Evolutionary conservation across 2,888 invertebrate genomes (phyloP), one percentile per base, ranked within the genome.

Genomic region (Pinctada fucata): DNA sequence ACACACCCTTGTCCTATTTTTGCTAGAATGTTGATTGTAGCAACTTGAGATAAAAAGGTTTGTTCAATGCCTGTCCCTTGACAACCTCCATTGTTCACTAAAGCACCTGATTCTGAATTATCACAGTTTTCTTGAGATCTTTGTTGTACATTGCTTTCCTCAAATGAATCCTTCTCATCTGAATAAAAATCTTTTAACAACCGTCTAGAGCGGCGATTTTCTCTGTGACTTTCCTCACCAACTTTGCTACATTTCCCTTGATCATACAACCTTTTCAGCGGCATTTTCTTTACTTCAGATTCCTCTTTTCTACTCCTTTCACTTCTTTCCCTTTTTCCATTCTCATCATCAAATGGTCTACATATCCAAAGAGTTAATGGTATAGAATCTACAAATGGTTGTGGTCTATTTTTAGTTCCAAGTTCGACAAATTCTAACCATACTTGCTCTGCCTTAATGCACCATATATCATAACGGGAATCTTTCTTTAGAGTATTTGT

Each of bases 361-460:
- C 79, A 80, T 75, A 97, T 93, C 98, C 98, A 98, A 10, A 97
- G 93, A 2, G 97, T 96, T 48, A 97, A 93, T 0, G 97, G 98
- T 84, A 97, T 95, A 3, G 97, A 92, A 81, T 93, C 93, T 6
- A 93, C 88, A 83, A 93, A 93, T 8, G 93, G 91, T 52, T 92
- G 89, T 0, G 93, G 92, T 74, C 93, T 85, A 49, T 86, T 87
- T 45, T 86, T 85, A 0, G 96, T 96, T 50, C 96, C 94, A 0
- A 96, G 96, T 4, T 97, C 97, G 82, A 95, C 94, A 92, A 98
- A 98, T 93, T 98, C 98, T 10, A 96, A 95, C 97, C 98, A 98
- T 74, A 97, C 94, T 0, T 98, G 98, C 91, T 98, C 98, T 66
- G 96, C 94, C 86, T 95, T 94, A 13, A 97, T 94, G 91, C 96